Evolutionary conservation across 1,140 invertebrate genomes (phyloP), one percentile per base, ranked within the genome.

Genomic region (Leptopilina clavipes): DNA sequence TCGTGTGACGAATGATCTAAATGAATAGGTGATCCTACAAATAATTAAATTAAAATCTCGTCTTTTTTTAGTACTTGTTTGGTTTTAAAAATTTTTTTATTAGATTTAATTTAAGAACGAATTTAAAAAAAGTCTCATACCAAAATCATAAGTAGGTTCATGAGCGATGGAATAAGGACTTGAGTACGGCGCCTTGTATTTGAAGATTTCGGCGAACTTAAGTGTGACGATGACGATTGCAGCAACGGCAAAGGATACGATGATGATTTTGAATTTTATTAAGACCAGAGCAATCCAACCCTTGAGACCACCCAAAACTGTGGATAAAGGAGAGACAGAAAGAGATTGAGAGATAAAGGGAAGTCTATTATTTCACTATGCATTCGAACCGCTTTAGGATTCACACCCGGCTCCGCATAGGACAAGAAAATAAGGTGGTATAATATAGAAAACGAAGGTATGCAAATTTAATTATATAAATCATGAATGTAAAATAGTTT

Each of bases 381-480:
- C 75, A 73, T 44, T 59, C 54, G 43, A 44, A 79, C 80, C 75
- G 76, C 72, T 70, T 76, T 70, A 37, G 12, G 70, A 25, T 76
- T 75, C 48, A 52, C 48, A 52, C 79, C 81, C 81, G 79, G 71
- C 73, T 6, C 37, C 37, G 37, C 37, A 40, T 40, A 79, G 81
- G 81, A 82, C 79, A 71, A 31, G 11, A 75, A 44, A 52, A 74
- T 74, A 73, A 73, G 76, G 76, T 76, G 77, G 77, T 76, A 78
- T 80, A 81, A 77, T 76, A 74, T 72, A 78, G 77, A 79, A 84
- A 83, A 84, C 79, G 74, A 77, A 73, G 81, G 75, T 82, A 85
- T 85, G 84, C 84, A 84, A 85, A 85, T 85, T 82, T 76, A 84
- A 85, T 85, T 85, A 85, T 84, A 81, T 81, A 85, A 84, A 85